phyloP scores from a whole-genome alignment of 2,888 invertebrate genomes.

The Nematopogon swammerdamellus region DNA sequence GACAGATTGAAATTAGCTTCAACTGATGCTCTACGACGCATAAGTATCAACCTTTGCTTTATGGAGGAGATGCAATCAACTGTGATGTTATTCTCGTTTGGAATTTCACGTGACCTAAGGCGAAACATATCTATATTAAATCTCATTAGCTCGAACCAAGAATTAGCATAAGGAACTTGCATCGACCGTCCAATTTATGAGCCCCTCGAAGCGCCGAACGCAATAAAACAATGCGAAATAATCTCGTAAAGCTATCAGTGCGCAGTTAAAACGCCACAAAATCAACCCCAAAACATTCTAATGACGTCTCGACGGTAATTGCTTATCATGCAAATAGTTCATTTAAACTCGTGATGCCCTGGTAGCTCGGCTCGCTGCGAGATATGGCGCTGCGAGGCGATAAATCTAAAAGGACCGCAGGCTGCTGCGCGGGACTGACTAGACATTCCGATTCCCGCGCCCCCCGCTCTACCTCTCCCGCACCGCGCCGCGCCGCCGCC shows the following conservation, averaged over 20 bases:
- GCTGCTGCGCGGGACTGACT: not conserved
- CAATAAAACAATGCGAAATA: slow-evolving; percentile 8
- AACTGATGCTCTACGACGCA: not conserved
- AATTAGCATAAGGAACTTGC: not conserved
- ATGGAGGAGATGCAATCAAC: not conserved
- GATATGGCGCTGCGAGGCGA: not conserved
- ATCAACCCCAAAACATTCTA: slow-evolving; percentile 6
- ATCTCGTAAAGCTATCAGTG: slow-evolving; percentile 9
- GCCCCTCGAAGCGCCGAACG: slow-evolving; percentile 1
- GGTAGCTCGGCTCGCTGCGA: not conserved
- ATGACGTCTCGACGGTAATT: slow-evolving; percentile 8
- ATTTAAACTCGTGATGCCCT: slow-evolving; percentile 7
- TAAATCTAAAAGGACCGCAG: not conserved
- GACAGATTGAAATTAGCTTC: not conserved
- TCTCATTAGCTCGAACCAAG: not conserved
- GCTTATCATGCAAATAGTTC: slow-evolving; percentile 13
- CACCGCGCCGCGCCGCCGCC: no score
- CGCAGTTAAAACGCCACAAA: slow-evolving; percentile 8
- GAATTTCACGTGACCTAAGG: not conserved
- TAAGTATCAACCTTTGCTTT: not conserved
- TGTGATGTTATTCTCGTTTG: not conserved
- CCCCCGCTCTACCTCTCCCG: not conserved
- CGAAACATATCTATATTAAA: not conserved
- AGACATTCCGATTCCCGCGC: no score
- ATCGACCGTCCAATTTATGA: slow-evolving; percentile 3